These are phyloP conservation scores for Microctonus brassicae DNA, from an alignment of 2,888 invertebrate species.

Conservation along the genomic window DNA sequence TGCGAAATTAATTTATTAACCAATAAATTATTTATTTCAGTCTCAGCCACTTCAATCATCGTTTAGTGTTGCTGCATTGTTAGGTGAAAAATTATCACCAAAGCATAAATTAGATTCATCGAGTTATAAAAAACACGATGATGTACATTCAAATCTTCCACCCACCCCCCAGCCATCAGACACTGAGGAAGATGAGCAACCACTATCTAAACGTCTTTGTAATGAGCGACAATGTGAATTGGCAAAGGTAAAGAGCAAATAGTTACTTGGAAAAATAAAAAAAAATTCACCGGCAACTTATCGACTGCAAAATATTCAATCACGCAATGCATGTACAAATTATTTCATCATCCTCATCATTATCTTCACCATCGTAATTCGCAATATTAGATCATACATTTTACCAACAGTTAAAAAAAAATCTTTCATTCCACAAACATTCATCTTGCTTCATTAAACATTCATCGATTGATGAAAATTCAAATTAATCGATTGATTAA, in stretches of 20 bases:
- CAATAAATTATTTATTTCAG: constrained; percentile 47
- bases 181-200: constrained; percentile 80
- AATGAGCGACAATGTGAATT: constrained; percentile 74
- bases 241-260: constrained; percentile 65
- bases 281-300: neutral
- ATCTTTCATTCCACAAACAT: constrained; percentile 17
- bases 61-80: constrained; percentile 65
- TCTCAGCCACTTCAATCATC: constrained; percentile 62
- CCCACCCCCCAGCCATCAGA: constrained; percentile 89
- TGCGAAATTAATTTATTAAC: neutral
- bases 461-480: neutral
- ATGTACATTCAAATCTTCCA: constrained; percentile 52
- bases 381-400: too few relatives aligned
- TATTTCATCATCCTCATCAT: too few relatives aligned
- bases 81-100: constrained; percentile 58
- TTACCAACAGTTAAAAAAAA: neutral
- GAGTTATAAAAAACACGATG: constrained; percentile 11
- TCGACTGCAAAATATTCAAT: neutral
- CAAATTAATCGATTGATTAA: neutral
- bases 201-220: constrained; percentile 69
- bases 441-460: neutral
- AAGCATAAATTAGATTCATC: constrained; percentile 29
- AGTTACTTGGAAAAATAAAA: neutral
- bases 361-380: too few relatives aligned
- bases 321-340: too few relatives aligned